Evolutionary conservation across 1,140 invertebrate genomes (phyloP), one percentile per base, ranked within the genome.

Genomic region (Calycopis cecrops): DNA sequence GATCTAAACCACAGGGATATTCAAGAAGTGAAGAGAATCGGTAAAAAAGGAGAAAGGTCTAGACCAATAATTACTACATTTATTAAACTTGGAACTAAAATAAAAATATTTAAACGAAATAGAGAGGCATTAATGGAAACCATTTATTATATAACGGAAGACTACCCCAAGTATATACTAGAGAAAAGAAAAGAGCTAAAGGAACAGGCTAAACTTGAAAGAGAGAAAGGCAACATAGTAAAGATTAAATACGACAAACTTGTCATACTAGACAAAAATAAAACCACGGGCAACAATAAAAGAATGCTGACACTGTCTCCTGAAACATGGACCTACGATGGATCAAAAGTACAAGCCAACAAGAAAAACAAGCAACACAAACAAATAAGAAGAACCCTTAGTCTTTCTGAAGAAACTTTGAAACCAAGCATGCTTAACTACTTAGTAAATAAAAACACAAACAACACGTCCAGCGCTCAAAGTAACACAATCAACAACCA

Each of bases 351-450:
- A 55, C 60, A 65, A 28, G 57, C 56, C 10, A 60, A 59, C 37
- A 70, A 67, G 47, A 67, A 65, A 52, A 65, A 67, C 53, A 65
- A 63, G 60, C 9, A 49, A 16, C 60, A 57, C 33, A 53, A 59
- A 44, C 58, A 44, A 54, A 52, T 48, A 51, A 55, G 17, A 61
- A 57, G 52, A 65, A 60, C 48, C 49, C 55, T 52, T 12, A 69
- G 60, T 49, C 14, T 61, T 35, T 59, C 56, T 10, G 60, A 67
- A 52, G 53, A 58, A 14, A 55, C 54, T 51, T 16, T 38, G 18
- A 63, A 63, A 47, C 47, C 62, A 21, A 34, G 62, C n/a, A 60
- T 60, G 52, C 55, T 63, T 12, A 57, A 55, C 47, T 60, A 51
- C 33, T 33, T 34, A 28, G 9, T 28, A 0, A 28, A 28, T 18